Base-by-base conservation (phyloP, 2,113 vertebrate genomes). In the Prietella phreatophila region DNA sequence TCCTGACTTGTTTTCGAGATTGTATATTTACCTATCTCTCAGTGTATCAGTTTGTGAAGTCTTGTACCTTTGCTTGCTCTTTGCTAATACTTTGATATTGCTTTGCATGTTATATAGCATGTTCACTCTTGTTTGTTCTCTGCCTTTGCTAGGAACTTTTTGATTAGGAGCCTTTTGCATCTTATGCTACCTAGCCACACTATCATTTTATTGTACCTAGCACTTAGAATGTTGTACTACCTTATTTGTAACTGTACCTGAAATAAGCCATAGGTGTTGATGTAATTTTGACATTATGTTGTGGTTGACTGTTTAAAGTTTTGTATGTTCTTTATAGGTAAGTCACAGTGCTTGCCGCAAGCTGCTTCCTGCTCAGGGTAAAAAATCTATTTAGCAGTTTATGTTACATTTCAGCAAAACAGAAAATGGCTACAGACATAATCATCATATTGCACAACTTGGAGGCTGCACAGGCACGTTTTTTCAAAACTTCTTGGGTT, bases 371-470 rank as follows among this genome's bases (percentile, higher is more conserved):
- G 50, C 33, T 82, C 30, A 65, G 53, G 33, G 50, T 86, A 4
- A 82, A 82, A 82, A 86, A 82, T 56, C 25, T 14, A 25, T 47
- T 42, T 33, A 36, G 73, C 11, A 56, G 25, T 47, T 73, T 85
- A 22, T 47, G 14, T 15, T 36, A 55, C 14, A 30, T 86, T 86
- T 50, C 73, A 79, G 42, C n/a, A 61, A 56, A 39, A 55, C 7
- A 55, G 19, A 81, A 86, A 86, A 86, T 67, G 19, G 5, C 56
- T 47, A 1, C 56, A 33, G 50, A 58, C 50, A 81, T n/a, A 67
- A 82, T 47, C 17, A 83, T 50, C 50, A 50, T 50, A n/a, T 78
- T n/a, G 17, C 39, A 27, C 19, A 20, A 75, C 36, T 19, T 42
- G 36, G 36, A 82, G 53, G 33, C 33, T 82, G 10, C 27, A 30